phyloP scores from a whole-genome alignment of 2,888 invertebrate genomes.

The Folsomia manolachei region DNA sequence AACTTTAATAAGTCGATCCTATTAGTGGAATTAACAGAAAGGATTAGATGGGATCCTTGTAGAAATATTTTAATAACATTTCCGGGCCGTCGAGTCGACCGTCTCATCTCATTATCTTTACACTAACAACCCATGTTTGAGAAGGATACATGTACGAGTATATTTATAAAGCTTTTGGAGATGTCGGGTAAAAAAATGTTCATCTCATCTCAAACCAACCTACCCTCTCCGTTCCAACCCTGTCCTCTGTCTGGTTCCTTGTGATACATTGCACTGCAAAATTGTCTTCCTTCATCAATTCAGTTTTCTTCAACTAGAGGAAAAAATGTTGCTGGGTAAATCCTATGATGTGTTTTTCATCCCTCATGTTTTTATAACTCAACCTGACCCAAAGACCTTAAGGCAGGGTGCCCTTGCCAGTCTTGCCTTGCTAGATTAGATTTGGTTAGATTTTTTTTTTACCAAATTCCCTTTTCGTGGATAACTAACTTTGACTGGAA shows the following conservation, averaged over 20 bases:
- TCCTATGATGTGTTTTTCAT: no score
- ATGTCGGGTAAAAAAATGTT: background rate
- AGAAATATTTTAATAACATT: constrained; percentile 10
- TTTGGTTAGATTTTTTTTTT: no score
- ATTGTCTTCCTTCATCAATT: background rate
- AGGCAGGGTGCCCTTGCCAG: background rate
- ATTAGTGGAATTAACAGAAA: constrained; percentile 10
- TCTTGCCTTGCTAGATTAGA: no score
- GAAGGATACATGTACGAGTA: no score
- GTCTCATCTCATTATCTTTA: constrained; percentile 9
- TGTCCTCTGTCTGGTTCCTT: no score
- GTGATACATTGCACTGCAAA: background rate
- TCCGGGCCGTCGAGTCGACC: constrained; percentile 2
- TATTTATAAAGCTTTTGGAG: no score
- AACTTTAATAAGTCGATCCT: background rate
- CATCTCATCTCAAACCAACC: no score
- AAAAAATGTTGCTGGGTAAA: no score
- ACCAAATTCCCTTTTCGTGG: background rate
- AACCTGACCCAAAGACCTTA: background rate
- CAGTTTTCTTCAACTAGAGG: background rate
- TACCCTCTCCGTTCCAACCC: no score
- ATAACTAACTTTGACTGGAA: background rate
- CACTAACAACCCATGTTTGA: background rate
- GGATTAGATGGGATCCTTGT: constrained; percentile 7
- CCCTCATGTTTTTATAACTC: background rate